Conservation (phyloP, 1,140 invertebrate species). For the Chelonus insularis region DNA sequence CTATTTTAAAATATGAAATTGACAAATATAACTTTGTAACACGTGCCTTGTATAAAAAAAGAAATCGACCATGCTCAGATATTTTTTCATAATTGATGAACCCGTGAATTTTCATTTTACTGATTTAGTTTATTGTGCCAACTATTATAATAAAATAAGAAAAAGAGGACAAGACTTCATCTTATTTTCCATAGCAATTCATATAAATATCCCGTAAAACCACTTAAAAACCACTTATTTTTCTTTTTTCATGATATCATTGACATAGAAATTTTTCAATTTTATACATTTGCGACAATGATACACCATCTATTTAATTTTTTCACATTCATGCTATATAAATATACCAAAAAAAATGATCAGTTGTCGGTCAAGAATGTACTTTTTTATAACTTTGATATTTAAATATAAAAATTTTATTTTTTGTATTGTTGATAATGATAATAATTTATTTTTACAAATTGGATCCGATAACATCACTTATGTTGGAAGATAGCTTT, state of each 20-base stretch:
- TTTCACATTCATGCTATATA: no score
- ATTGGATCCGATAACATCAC: no score
- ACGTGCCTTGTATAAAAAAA: constrained; percentile 14
- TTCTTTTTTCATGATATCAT: constrained; percentile 10
- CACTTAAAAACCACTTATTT: no score
- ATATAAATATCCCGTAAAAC: background rate
- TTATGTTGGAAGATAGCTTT: no score
- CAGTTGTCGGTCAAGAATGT: no score
- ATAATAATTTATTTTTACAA: no score
- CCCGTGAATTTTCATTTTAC: background rate
- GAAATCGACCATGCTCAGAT: background rate
- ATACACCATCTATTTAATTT: background rate
- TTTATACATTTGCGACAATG: background rate
- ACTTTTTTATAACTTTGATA: no score
- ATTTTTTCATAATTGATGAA: background rate
- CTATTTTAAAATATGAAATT: no score
- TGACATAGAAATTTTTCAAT: background rate
- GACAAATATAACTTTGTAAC: no score
- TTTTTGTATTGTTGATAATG: no score
- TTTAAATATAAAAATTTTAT: no score
- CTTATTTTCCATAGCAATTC: background rate
- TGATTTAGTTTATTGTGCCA: constrained; percentile 10
- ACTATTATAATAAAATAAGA: background rate
- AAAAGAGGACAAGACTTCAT: background rate
- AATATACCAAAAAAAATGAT: no score